Percentiles rank a stretch among this genome's conserved stretches.
Evolutionary conservation across 2,797 vertebrate genomes (phyloP).

Genomic region (Euthynnus affinis): DNA sequence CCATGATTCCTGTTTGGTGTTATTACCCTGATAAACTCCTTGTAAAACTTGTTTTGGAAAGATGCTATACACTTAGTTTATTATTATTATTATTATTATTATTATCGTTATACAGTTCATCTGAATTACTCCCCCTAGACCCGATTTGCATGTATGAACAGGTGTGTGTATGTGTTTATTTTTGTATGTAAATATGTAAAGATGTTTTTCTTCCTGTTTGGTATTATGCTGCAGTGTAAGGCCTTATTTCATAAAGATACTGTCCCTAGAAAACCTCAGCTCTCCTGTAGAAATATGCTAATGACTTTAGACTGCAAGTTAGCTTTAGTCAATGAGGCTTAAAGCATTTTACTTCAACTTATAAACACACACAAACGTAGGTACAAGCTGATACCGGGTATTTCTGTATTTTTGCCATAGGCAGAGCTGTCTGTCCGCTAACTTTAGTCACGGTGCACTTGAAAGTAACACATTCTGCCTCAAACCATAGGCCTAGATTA

Average conservation of each 20-base stretch:
- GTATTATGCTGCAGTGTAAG: constrained; percentile 4
- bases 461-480: constrained; percentile 76
- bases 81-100: no score
- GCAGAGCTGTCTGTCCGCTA: constrained; percentile 73
- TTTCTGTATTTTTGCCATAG: constrained; percentile 70
- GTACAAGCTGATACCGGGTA: constrained; percentile 38
- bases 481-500: constrained; percentile 73
- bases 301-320: constrained; percentile 58
- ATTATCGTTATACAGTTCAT: no score
- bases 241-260: constrained; percentile 9
- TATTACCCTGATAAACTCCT: no score
- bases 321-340: constrained; percentile 69
- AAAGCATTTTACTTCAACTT: constrained; percentile 63
- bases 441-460: constrained; percentile 79
- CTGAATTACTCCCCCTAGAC: no score
- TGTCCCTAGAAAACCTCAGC: constrained; percentile 49
- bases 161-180: not conserved
- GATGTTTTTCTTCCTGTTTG: constrained; percentile 15
- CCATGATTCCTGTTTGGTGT: no score
- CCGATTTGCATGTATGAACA: not conserved
- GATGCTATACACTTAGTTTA: no score
- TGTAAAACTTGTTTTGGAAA: no score
- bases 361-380: constrained; percentile 25
- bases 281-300: constrained; percentile 56
- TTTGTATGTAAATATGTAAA: constrained; percentile 3